Evolutionary conservation across 2,797 vertebrate genomes (phyloP).

Genomic region (Hypotaenidia philippensis): DNA sequence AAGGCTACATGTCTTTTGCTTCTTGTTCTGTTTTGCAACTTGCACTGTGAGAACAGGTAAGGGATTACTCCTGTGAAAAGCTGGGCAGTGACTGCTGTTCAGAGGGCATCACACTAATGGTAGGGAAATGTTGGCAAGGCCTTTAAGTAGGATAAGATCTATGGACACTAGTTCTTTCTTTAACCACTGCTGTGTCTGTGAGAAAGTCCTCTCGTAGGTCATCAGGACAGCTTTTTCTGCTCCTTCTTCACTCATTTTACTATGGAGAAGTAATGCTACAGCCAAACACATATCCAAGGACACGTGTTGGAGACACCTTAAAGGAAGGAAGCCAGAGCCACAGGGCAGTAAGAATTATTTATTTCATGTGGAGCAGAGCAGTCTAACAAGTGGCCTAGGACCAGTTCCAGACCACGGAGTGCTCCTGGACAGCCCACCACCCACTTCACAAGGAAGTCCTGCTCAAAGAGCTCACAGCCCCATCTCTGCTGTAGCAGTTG

Average conservation of each 20-base stretch:
- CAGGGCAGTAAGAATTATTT: neutral
- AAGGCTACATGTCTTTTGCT: neutral
- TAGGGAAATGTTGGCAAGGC: neutral
- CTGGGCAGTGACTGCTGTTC: neutral
- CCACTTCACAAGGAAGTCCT: neutral
- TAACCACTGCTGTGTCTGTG: neutral
- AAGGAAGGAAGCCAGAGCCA: neutral
- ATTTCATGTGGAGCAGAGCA: neutral
- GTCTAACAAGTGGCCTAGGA: neutral
- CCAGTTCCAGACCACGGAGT: neutral
- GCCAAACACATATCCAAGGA: neutral
- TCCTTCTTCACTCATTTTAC: neutral
- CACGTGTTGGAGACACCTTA: neutral
- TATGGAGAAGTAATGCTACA: neutral
- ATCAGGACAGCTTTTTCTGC: neutral
- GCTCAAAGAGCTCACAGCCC: neutral
- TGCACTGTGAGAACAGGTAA: neutral
- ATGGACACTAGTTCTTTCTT: neutral
- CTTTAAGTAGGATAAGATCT: neutral
- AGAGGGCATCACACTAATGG: neutral
- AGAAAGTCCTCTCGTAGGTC: neutral
- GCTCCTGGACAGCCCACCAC: neutral
- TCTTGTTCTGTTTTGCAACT: neutral
- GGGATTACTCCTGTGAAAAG: neutral
- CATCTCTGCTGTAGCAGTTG: accelerated